phyloP scores from a whole-genome alignment of 2,797 vertebrate species.

The Clarias fuscus region DNA sequence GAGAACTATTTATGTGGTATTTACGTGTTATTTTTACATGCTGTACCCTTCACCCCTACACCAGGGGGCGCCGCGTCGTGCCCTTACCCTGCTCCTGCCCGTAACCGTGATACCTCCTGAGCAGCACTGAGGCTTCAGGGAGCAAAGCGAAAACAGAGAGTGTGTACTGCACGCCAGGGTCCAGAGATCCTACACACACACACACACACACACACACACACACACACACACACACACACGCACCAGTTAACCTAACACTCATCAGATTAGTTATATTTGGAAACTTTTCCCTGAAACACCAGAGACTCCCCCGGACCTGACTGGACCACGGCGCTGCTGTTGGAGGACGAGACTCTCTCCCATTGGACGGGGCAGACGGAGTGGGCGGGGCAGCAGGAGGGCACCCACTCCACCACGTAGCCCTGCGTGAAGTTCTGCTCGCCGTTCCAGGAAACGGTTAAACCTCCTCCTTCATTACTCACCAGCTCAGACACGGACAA shows the following conservation, averaged over 20 bases:
- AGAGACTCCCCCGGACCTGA: slow-evolving; percentile 62
- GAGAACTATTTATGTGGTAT: too few relatives aligned
- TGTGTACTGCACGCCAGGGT: slow-evolving; percentile 71
- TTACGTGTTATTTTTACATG: too few relatives aligned
- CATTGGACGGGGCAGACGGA: slow-evolving; percentile 70
- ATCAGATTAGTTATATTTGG: slow-evolving; percentile 11
- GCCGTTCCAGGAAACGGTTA: slow-evolving; percentile 69
- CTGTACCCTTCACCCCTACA: background rate
- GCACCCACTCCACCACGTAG: slow-evolving; percentile 72
- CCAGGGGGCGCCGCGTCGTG: background rate
- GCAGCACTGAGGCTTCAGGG: slow-evolving; percentile 59
- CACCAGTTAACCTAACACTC: slow-evolving; percentile 14
- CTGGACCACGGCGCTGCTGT: slow-evolving; percentile 59
- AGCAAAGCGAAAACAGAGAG: slow-evolving; percentile 72
- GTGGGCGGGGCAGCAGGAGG: slow-evolving; percentile 57
- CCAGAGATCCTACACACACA: slow-evolving; percentile 63
- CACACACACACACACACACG: slow-evolving; percentile 39
- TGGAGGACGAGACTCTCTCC: slow-evolving; percentile 63
- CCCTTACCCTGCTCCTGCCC: slow-evolving; percentile 70
- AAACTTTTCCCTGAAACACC: background rate
- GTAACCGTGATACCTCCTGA: slow-evolving; percentile 71
- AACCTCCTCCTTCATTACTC: slow-evolving; percentile 48
- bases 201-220: slow-evolving; percentile 18
- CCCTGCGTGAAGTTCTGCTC: slow-evolving; percentile 60
- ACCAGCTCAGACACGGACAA: slow-evolving; percentile 38